phyloP scores from a whole-genome alignment of 2,113 vertebrate genomes.

The Perca schrenkii region DNA sequence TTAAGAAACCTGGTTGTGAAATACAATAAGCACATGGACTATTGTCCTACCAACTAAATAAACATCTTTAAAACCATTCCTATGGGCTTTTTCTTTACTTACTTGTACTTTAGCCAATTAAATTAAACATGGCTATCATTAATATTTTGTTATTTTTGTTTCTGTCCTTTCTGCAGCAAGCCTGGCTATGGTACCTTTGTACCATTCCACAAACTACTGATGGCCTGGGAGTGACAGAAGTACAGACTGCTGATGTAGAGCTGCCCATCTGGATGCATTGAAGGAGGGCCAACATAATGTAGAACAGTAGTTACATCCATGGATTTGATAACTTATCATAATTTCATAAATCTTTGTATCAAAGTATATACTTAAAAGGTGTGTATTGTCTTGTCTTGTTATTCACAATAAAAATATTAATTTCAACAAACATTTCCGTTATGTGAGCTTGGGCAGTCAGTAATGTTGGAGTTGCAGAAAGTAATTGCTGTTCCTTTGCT shows the following conservation, averaged over 20 bases:
- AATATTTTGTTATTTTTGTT: background rate
- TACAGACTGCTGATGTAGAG: background rate
- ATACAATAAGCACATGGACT: background rate
- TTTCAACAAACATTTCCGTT: background rate
- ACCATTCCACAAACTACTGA: constrained; percentile 84
- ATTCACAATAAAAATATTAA: constrained; percentile 19
- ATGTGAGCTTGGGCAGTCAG: background rate
- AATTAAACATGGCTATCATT: background rate
- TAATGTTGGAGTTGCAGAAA: background rate
- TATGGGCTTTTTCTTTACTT: background rate
- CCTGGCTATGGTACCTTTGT: constrained; percentile 82
- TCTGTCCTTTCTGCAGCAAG: constrained; percentile 68
- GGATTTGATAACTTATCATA: background rate
- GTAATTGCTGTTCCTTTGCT: background rate
- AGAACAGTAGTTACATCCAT: constrained; percentile 6
- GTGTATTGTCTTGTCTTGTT: constrained; percentile 17
- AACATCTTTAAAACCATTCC: background rate
- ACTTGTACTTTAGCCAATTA: too few species aligned
- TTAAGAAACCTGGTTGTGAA: background rate
- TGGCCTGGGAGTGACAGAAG: constrained; percentile 84
- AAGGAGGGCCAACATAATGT: background rate
- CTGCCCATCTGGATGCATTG: background rate
- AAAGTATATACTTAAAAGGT: background rate
- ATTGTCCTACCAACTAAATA: rapidly evolving
- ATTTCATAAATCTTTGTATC: background rate